phyloP scores from a whole-genome alignment of 2,888 invertebrate genomes.

The Nezara viridula region DNA sequence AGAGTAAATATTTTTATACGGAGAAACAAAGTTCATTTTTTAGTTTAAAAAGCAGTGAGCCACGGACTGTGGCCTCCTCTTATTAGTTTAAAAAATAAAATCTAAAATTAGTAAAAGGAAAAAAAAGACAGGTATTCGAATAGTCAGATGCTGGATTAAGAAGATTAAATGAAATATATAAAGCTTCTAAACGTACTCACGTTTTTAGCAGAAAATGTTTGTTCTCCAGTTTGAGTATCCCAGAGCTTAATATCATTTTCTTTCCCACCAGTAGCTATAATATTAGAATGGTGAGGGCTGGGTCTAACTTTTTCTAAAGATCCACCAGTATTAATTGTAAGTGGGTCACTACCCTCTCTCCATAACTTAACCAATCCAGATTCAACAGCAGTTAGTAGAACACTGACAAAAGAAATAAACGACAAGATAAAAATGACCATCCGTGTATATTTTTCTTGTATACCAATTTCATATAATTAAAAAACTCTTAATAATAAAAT shows the following conservation, averaged over 20 bases:
- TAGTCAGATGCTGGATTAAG: too few species aligned
- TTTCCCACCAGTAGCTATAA: slow-evolving; percentile 90
- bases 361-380: slow-evolving; percentile 78
- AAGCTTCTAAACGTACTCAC: slow-evolving; percentile 28
- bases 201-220: slow-evolving; percentile 73
- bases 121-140: too few species aligned
- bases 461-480: neutral
- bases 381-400: slow-evolving; percentile 73
- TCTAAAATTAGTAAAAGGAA: too few species aligned
- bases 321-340: slow-evolving; percentile 72
- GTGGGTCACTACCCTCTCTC: slow-evolving; percentile 69
- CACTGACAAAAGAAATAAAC: slow-evolving; percentile 67
- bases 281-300: slow-evolving; percentile 72
- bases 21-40: too few species aligned
- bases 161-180: too few species aligned
- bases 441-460: neutral
- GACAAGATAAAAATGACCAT: neutral
- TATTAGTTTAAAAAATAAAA: too few species aligned
- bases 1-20: too few species aligned
- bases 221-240: slow-evolving; percentile 73
- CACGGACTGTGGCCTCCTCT: too few species aligned
- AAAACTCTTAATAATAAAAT: too few species aligned
- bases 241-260: slow-evolving; percentile 91
- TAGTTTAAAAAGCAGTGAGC: too few species aligned
- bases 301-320: slow-evolving; percentile 78